Base-by-base conservation (phyloP, 2,113 vertebrate genomes). In the Perca schrenkii region DNA sequence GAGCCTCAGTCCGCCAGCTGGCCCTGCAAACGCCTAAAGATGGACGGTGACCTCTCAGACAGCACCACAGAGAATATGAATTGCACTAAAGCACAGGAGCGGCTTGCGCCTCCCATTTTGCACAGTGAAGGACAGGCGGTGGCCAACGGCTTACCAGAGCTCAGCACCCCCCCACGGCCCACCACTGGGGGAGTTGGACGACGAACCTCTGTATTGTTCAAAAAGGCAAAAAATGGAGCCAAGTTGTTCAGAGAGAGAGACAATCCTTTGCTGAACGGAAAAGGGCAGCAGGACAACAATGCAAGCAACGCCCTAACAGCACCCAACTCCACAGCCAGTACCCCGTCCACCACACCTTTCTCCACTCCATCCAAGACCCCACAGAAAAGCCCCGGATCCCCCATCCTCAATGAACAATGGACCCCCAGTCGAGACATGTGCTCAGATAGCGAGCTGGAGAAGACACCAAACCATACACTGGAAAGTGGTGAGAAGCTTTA, bases 221-320 rank as follows among this genome's bases (percentile, higher is more conserved):
- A 95, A 92, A 99, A 99, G 90, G 97, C 97, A 28, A 98, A 97
- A 92, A 99, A 99, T 0, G 97, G 97, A 61, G 94, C 95, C 17
- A 97, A 99, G 90, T 90, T 97, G 46, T 96, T 95, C 74, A 95
- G 95, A 70, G 95, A 95, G 63, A 92, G 95, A 84, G 97, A 98
- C 53, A 91, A 90, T 84, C 74, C 93, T 16, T 68, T 96, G 87
- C 94, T 96, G 86, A 97, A 97, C 0, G 95, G 97, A 36, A 97
- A 95, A 78, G 95, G 93, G 72, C 94, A 60, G 47, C 90, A 77
- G 0, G 93, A 91, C 22, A 87, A 92, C 54, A 89, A 40, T 49
- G 40, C 92, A 74, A 3, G 74, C 50, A 80, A 49, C 28, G 8
- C 72, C 40, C 52, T 83, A 2, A 83, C 82, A 36, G 63, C 92